phyloP scores from a whole-genome alignment of 2,113 vertebrate species.

The Hystrix cristata region DNA sequence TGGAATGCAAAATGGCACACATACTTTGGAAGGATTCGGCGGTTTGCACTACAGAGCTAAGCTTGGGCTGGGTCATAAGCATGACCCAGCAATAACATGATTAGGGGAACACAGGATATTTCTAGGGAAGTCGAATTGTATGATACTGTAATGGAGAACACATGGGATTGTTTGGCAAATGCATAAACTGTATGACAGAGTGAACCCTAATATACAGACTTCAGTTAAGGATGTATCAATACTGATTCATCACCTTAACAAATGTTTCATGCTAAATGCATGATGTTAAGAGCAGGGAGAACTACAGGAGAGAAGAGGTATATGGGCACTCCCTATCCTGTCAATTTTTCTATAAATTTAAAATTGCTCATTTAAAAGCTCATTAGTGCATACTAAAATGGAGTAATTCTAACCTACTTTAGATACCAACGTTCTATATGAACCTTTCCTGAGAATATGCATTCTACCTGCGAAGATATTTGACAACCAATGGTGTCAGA shows the following conservation, averaged over 20 bases:
- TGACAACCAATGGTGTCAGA: background rate
- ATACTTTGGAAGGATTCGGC: background rate
- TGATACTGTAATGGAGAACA: background rate
- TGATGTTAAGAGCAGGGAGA: background rate
- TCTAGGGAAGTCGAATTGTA: background rate
- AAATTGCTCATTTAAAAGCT: background rate
- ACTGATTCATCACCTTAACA: background rate
- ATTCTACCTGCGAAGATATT: background rate
- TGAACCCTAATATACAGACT: background rate
- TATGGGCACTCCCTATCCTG: background rate
- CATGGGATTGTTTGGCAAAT: background rate
- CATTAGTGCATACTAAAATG: background rate
- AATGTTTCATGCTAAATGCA: background rate
- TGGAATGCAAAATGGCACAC: background rate
- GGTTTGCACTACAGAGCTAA: background rate
- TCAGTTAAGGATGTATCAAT: background rate
- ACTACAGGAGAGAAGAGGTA: background rate
- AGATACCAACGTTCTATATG: background rate
- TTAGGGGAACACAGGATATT: background rate
- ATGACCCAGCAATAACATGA: background rate
- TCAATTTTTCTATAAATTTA: slow-evolving; percentile 1
- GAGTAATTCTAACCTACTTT: background rate
- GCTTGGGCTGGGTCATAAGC: background rate
- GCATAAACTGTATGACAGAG: background rate
- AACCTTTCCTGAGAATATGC: background rate